Percentiles rank a stretch among this genome's conserved stretches.
phyloP scores from a whole-genome alignment of 1,140 invertebrate species.

The Drosophila arizonae region DNA sequence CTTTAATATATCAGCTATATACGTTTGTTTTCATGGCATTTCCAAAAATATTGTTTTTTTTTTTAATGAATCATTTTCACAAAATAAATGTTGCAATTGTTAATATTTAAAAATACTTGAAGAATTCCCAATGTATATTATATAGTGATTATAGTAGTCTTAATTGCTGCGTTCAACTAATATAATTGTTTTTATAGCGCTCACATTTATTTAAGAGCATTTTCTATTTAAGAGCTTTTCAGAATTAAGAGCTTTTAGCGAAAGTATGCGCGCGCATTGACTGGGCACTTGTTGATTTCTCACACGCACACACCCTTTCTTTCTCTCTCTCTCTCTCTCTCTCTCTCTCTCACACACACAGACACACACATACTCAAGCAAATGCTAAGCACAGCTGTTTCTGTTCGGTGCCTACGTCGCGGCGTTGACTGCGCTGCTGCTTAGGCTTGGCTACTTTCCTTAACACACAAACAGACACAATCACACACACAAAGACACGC shows the following conservation, averaged over 20 bases:
- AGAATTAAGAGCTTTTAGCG: conserved; percentile 1
- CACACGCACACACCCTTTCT: background rate
- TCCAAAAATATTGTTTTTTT: background rate
- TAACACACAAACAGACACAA: background rate
- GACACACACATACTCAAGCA: conserved; percentile 3
- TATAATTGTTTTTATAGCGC: conserved; percentile 4
- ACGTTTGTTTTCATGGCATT: too few relatives aligned
- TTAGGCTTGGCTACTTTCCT: conserved; percentile 41
- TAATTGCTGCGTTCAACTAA: background rate
- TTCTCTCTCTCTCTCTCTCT: conserved; percentile 17
- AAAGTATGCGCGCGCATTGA: conserved; percentile 55
- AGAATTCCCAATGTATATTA: background rate
- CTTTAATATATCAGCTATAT: too few relatives aligned
- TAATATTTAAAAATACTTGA: too few relatives aligned
- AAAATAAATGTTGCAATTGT: too few relatives aligned
- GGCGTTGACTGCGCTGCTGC: conserved; percentile 22
- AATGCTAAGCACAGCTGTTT: conserved; percentile 51
- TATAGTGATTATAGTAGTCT: background rate
- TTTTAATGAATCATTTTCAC: background rate
- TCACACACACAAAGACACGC: background rate
- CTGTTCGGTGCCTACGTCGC: conserved; percentile 37
- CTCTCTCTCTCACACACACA: conserved; percentile 18
- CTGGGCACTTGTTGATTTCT: conserved; percentile 71
- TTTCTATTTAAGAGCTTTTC: conserved; percentile 2
- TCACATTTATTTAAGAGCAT: conserved; percentile 15